Evolutionary conservation across 2,113 vertebrate genomes (phyloP).

Genomic region (Chloropsis cyanopogon): DNA sequence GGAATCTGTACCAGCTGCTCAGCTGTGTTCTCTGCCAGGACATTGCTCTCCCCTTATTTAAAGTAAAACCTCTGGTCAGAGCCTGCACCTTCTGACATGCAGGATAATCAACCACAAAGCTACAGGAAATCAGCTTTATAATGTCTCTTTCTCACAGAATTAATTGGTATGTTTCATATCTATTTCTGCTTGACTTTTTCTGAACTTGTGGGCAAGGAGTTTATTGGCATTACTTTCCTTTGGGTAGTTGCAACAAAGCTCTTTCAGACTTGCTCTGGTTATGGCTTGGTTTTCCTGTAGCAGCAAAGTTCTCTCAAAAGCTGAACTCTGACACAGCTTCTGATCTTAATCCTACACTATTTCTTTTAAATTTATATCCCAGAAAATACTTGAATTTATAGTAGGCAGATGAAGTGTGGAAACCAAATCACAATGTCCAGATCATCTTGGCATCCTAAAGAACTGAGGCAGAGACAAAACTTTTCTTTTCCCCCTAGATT

Average conservation of each 20-base stretch:
- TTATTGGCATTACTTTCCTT: neutral
- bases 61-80: neutral
- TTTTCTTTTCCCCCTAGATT: neutral
- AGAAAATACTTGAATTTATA: neutral
- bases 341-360: neutral
- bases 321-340: neutral
- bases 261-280: neutral
- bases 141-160: neutral
- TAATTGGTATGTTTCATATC: neutral
- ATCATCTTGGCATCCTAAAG: neutral
- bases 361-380: neutral
- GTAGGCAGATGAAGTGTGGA: neutral
- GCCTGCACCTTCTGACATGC: neutral
- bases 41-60: rapidly evolving
- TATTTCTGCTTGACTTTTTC: neutral
- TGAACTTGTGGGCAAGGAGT: neutral
- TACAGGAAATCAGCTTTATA: neutral
- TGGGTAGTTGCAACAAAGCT: neutral
- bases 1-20: neutral
- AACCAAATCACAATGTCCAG: neutral
- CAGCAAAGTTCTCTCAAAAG: neutral
- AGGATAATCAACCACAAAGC: neutral
- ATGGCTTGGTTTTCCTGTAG: neutral
- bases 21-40: neutral
- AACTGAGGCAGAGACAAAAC: neutral